phyloP scores from a whole-genome alignment of 2,797 vertebrate species.

The Mormyrops boulengeri region DNA sequence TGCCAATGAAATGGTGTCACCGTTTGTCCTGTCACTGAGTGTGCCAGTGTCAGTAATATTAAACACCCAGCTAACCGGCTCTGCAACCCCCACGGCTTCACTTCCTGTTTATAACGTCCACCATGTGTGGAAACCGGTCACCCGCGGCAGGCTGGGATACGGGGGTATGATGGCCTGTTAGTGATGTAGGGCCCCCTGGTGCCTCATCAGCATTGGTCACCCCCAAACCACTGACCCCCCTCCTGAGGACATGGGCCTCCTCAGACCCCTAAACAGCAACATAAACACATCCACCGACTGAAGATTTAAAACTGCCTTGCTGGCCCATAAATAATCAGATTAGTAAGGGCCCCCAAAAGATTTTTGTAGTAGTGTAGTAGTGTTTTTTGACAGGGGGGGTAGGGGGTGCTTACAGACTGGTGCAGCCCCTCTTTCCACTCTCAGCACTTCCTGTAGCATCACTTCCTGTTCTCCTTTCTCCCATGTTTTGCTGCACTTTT shows the following conservation, averaged over 20 bases:
- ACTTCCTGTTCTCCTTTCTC: not conserved
- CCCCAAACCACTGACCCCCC: slow-evolving; percentile 13
- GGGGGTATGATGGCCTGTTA: slow-evolving; percentile 33
- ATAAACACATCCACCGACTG: slow-evolving; percentile 19
- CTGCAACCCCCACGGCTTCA: not conserved
- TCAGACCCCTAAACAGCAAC: slow-evolving; percentile 1
- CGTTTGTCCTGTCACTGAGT: not conserved
- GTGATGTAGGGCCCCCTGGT: slow-evolving; percentile 51
- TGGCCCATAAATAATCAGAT: slow-evolving; percentile 13
- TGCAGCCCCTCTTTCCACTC: not conserved
- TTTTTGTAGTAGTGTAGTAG: too few species aligned
- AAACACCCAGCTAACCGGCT: not conserved
- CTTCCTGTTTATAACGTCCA: slow-evolving; percentile 41
- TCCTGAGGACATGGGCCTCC: not conserved
- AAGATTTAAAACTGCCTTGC: slow-evolving; percentile 22
- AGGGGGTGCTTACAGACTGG: not conserved
- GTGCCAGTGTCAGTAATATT: not conserved
- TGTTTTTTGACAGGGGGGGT: not conserved
- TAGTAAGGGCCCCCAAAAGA: not conserved
- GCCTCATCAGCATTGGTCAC: slow-evolving; percentile 39
- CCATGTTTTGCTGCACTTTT: not conserved
- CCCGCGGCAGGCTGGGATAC: slow-evolving; percentile 29
- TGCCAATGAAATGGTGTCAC: not conserved
- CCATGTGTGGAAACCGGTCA: slow-evolving; percentile 60
- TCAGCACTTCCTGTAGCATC: not conserved